Evolutionary conservation across 2,888 invertebrate genomes (phyloP).

Genomic region (Acronicta psi): DNA sequence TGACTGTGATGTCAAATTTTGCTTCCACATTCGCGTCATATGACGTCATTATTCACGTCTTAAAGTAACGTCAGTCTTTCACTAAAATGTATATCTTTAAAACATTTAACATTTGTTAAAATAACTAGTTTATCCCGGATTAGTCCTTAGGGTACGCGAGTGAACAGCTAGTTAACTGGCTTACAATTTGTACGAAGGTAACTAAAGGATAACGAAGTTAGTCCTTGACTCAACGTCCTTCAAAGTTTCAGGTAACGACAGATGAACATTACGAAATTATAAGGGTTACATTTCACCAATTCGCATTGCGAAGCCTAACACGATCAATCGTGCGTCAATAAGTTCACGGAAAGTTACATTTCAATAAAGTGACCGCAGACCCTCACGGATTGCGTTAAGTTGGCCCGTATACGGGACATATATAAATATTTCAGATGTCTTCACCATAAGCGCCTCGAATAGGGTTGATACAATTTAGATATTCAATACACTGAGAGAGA

Average conservation of each 20-base stretch:
- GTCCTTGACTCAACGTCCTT: background rate
- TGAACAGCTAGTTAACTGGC: too few relatives aligned
- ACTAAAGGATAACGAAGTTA: too few relatives aligned
- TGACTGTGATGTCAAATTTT: too few relatives aligned
- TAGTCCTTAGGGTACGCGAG: too few relatives aligned
- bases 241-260: background rate
- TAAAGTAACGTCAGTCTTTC: too few relatives aligned
- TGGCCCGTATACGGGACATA: conserved; percentile 43
- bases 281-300: background rate
- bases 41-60: too few relatives aligned
- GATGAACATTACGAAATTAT: background rate
- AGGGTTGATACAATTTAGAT: conserved; percentile 32
- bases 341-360: conserved; percentile 47
- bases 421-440: conserved; percentile 54
- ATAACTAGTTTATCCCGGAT: too few relatives aligned
- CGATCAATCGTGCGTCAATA: conserved; percentile 32
- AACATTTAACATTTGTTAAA: too few relatives aligned
- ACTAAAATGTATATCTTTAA: too few relatives aligned
- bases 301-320: conserved; percentile 5
- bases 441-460: conserved; percentile 16
- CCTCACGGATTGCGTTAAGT: conserved; percentile 43
- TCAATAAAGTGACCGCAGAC: conserved; percentile 49
- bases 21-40: too few relatives aligned
- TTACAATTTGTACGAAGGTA: too few relatives aligned
- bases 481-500: background rate